Evolutionary conservation across 2,888 invertebrate genomes (phyloP).

Genomic region (Saturnia pavonia): DNA sequence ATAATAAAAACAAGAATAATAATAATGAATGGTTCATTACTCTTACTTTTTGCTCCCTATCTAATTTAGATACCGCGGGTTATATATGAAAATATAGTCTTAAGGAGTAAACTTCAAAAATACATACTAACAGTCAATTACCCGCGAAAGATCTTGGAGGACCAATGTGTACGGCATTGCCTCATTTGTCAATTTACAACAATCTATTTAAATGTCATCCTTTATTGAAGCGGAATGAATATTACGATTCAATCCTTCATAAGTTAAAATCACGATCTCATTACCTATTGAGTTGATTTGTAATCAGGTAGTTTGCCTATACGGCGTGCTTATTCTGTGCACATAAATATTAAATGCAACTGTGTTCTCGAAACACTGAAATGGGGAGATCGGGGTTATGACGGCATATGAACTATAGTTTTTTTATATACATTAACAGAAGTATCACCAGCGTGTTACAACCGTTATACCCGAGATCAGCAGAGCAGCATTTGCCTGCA

Average conservation of each 20-base stretch:
- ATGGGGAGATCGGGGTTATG: neutral
- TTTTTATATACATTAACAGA: neutral
- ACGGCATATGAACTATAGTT: too few relatives aligned
- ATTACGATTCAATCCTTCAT: constrained; percentile 22
- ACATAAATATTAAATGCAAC: neutral
- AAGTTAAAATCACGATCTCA: constrained; percentile 55
- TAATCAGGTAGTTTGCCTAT: constrained; percentile 45
- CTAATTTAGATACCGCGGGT: too few relatives aligned
- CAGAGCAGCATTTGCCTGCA: too few relatives aligned
- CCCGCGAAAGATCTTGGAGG: neutral
- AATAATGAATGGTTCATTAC: too few relatives aligned
- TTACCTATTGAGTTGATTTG: constrained; percentile 45
- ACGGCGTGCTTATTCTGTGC: constrained; percentile 34
- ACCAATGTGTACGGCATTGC: neutral
- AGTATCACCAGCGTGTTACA: too few relatives aligned
- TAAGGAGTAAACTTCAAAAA: too few relatives aligned
- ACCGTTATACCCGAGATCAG: too few relatives aligned
- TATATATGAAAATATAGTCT: too few relatives aligned
- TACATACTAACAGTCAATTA: too few relatives aligned
- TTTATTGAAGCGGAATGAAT: constrained; percentile 16
- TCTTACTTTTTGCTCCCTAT: too few relatives aligned
- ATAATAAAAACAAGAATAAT: too few relatives aligned
- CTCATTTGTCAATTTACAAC: constrained; percentile 20
- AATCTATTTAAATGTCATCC: constrained; percentile 20
- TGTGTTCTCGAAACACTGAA: neutral